phyloP scores from a whole-genome alignment of 2,113 vertebrate species.

The Lynx canadensis region DNA sequence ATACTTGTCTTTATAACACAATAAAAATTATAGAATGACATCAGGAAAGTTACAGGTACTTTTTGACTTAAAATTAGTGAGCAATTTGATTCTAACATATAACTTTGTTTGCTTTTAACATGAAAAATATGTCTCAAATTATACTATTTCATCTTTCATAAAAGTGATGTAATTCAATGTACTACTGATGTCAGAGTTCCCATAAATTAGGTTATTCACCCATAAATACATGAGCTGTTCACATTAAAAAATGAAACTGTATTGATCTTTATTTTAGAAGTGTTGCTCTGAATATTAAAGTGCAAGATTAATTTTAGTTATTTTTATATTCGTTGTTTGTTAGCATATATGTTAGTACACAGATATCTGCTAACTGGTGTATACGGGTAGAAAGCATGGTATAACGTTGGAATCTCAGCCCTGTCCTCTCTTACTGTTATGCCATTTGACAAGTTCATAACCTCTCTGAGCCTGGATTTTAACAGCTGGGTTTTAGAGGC shows the following conservation, averaged over 20 bases:
- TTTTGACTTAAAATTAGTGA: constrained; percentile 68
- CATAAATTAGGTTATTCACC: neutral
- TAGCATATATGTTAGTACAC: neutral
- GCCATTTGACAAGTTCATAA: neutral
- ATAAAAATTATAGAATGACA: constrained; percentile 29
- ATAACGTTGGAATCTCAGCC: neutral
- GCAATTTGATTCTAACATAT: neutral
- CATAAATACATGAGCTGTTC: neutral
- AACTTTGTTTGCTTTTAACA: constrained; percentile 35
- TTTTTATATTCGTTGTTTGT: neutral
- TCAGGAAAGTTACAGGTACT: constrained; percentile 52
- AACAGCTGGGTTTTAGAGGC: neutral
- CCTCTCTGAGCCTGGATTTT: neutral
- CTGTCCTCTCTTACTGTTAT: neutral
- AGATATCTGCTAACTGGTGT: neutral
- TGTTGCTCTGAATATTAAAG: neutral
- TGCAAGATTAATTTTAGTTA: neutral
- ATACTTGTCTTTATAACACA: constrained; percentile 50
- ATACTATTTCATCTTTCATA: neutral
- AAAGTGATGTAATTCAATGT: neutral
- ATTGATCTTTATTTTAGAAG: neutral
- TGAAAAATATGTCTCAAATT: constrained; percentile 62
- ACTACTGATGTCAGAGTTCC: neutral
- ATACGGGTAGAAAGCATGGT: accelerated
- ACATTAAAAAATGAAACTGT: neutral